Evolutionary conservation across 2,113 vertebrate species (phyloP), one percentile per base, ranked within the genome.

Genomic region (Zeus faber): DNA sequence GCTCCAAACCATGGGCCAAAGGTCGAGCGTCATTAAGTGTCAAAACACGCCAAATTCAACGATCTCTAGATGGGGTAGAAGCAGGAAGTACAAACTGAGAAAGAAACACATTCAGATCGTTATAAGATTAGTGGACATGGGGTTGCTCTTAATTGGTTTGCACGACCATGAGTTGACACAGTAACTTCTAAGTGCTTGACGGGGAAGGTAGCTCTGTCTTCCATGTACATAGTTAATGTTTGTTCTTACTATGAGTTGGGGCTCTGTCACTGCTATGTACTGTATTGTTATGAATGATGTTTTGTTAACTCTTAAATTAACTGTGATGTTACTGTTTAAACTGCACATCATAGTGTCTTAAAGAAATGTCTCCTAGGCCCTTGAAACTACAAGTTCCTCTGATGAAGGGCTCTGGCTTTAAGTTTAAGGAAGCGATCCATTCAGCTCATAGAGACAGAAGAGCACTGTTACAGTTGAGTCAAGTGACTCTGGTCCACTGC

Each of bases 1-100:
- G 54, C 62, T 68, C 62, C 56, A 58, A 46, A 54, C 22, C 37
- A 33, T 44, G 53, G 70, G 62, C 41, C 43, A 59, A 40, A 83
- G 80, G 75, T 73, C 77, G 67, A 72, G 27, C 39, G 10, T 66
- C 62, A 83, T 83, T 83, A 79, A 53, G 73, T 76, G 81, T 79
- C 59, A 77, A 81, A 80, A 80, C 71, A 83, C 1, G 49, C 24
- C 47, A 9, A 39, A 72, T 77, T 79, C 67, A 67, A 41, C 76
- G 69, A 79, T 82, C 74, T 80, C 74, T 80, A 43, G 52, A 61
- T 22, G 52, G 44, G 47, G 43, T 44, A 46, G 25, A 67, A 43
- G 50, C 44, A 49, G 49, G 67, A 72, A 59, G 49, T 54, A 37
- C 13, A 18, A 31, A 7, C 6, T 5, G 59, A 76, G 52, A 85